Evolutionary conservation across 92 coral and sea anemone species (phyloP).

Genomic region (Isaurus tuberculatus): DNA sequence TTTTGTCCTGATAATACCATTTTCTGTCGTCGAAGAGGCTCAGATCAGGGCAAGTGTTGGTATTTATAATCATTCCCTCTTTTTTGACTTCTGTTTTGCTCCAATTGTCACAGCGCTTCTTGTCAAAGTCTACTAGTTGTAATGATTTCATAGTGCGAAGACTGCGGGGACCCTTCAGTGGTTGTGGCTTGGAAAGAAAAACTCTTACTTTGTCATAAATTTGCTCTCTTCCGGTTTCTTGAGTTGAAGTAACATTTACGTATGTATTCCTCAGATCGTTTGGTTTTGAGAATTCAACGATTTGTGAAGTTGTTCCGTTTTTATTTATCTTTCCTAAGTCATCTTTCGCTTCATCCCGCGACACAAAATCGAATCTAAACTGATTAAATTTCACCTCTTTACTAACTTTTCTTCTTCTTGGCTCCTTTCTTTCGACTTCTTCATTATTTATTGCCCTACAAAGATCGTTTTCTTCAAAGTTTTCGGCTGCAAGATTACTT

Average conservation of each 20-base stretch:
- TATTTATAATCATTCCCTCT: constrained; percentile 47
- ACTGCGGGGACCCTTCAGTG: constrained; percentile 35
- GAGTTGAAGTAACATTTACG: neutral
- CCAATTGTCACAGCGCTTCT: neutral
- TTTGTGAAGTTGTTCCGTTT: neutral
- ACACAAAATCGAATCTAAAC: neutral
- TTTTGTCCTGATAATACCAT: constrained; percentile 68
- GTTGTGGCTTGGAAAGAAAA: constrained; percentile 55
- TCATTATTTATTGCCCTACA: neutral
- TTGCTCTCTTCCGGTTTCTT: neutral
- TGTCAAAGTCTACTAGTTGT: constrained; percentile 16
- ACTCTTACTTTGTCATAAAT: constrained; percentile 40
- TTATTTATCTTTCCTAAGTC: neutral
- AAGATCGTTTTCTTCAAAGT: neutral
- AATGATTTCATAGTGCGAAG: constrained; percentile 42
- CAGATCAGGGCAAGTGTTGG: constrained; percentile 61
- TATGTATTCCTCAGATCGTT: neutral
- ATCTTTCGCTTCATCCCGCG: neutral
- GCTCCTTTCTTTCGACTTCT: neutral
- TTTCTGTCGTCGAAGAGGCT: constrained; percentile 54
- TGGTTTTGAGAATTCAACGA: neutral
- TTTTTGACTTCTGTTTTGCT: constrained; percentile 17
- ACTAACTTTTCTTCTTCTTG: neutral
- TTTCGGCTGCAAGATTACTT: neutral
- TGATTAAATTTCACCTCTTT: constrained; percentile 10